Conservation (phyloP, 2,113 vertebrate species). For the Patagioenas fasciata region DNA sequence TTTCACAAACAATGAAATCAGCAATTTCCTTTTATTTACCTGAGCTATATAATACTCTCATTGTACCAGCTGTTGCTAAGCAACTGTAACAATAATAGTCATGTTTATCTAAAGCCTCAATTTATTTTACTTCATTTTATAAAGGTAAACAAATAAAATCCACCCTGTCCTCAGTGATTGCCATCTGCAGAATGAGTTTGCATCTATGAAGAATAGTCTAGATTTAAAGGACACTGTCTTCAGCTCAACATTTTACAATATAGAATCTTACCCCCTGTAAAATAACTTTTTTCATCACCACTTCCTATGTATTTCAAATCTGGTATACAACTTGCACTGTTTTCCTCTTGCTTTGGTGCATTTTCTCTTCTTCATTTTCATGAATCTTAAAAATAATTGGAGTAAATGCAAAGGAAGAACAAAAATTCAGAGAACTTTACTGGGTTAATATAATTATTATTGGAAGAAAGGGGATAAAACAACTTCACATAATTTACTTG, state of each 20-base stretch:
- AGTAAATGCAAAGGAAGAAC: background rate
- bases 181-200: background rate
- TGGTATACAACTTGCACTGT: background rate
- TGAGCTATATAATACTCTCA: background rate
- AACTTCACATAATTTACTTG: background rate
- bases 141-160: constrained; percentile 28
- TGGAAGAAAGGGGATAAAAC: background rate
- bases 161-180: background rate
- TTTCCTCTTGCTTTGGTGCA: background rate
- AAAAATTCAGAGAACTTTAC: background rate
- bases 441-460: background rate
- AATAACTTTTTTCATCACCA: background rate
- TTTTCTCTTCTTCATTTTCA: background rate
- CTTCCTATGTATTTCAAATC: background rate
- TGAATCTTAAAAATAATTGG: background rate
- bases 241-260: background rate
- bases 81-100: constrained; percentile 16
- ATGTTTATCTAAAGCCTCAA: constrained; percentile 6
- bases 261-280: background rate
- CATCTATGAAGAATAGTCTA: background rate
- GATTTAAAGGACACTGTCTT: background rate
- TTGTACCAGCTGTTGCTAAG: constrained; percentile 37
- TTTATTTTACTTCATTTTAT: constrained; percentile 23
- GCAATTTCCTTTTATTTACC: background rate
- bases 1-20: background rate